Evolutionary conservation across 1,140 invertebrate genomes (phyloP).

Genomic region (Cydia splendana): DNA sequence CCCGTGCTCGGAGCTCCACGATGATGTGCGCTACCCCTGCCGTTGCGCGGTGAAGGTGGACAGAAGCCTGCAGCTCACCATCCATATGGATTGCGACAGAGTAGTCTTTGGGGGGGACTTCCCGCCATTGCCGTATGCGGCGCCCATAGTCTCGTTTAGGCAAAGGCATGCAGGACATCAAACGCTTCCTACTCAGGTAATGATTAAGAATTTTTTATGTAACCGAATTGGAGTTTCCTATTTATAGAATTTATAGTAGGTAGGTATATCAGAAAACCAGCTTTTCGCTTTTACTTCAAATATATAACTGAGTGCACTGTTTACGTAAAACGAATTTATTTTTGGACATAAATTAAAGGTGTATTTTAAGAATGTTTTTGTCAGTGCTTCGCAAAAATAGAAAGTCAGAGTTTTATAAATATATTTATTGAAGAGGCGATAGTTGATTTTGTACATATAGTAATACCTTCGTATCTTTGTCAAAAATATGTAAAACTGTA

Average conservation of each 20-base stretch:
- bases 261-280: too few species aligned
- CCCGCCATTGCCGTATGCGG: constrained; percentile 85
- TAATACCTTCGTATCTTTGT: too few species aligned
- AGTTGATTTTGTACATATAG: too few species aligned
- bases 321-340: too few species aligned
- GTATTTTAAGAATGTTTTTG: too few species aligned
- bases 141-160: constrained; percentile 87
- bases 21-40: constrained; percentile 83
- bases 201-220: too few species aligned
- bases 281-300: too few species aligned
- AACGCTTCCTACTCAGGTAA: constrained; percentile 86
- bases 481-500: background rate
- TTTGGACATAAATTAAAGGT: too few species aligned
- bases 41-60: constrained; percentile 78
- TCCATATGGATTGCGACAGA: constrained; percentile 89
- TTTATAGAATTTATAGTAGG: too few species aligned
- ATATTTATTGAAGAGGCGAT: background rate
- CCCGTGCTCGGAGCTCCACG: constrained; percentile 84
- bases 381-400: too few species aligned
- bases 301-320: too few species aligned
- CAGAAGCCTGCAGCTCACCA: constrained; percentile 73
- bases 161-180: constrained; percentile 90
- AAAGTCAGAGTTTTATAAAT: background rate
- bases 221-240: too few species aligned
- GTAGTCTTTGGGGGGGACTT: constrained; percentile 90